Percentiles rank a stretch among this genome's conserved stretches.
Evolutionary conservation across 2,113 vertebrate genomes (phyloP).

Genomic region (Felis chaus): DNA sequence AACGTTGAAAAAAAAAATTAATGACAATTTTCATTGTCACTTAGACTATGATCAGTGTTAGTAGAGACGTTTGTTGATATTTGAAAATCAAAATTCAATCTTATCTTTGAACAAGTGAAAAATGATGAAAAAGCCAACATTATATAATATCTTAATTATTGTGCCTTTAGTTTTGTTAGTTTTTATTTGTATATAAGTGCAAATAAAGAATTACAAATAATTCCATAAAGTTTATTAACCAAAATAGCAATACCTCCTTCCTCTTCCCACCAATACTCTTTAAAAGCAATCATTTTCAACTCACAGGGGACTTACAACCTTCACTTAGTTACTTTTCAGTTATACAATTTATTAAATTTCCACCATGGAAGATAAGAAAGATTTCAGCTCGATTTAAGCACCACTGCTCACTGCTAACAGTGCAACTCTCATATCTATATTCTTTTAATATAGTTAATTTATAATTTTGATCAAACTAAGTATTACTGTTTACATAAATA

Average conservation of each 20-base stretch:
- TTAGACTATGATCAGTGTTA: neutral
- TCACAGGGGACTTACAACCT: neutral
- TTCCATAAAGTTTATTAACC: neutral
- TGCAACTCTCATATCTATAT: neutral
- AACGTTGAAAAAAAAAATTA: no score
- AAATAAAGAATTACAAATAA: neutral
- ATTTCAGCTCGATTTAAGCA: neutral
- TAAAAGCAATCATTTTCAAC: neutral
- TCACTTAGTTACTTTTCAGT: neutral
- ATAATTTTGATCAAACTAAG: neutral
- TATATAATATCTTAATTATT: neutral
- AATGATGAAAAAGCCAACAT: neutral
- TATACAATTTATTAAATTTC: neutral
- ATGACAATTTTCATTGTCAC: neutral
- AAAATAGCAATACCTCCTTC: neutral
- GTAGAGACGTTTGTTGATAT: neutral
- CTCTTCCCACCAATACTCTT: neutral
- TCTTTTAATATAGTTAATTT: neutral
- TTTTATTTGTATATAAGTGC: neutral
- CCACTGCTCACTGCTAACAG: neutral
- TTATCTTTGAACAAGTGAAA: neutral
- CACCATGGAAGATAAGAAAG: neutral
- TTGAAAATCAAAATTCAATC: neutral
- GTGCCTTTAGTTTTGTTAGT: neutral
- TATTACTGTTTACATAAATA: neutral